phyloP scores from a whole-genome alignment of 2,888 invertebrate species.

The Callosobruchus maculatus region DNA sequence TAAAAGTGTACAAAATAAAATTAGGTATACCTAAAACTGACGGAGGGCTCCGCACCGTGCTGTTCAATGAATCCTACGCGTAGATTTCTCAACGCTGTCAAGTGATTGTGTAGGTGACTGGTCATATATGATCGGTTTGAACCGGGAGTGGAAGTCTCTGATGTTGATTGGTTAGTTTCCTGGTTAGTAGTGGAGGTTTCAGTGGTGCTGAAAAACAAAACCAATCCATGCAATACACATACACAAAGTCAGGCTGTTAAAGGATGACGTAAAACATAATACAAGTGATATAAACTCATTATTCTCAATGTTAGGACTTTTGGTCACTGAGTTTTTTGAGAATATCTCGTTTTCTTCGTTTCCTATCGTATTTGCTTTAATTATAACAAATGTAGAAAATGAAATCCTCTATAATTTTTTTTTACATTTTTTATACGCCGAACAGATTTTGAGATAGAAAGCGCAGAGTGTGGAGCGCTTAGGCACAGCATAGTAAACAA shows the following conservation, averaged over 20 bases:
- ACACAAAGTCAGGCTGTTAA: background rate
- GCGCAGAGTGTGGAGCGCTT: too few species aligned
- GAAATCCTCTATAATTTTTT: too few species aligned
- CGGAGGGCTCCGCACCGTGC: conserved; percentile 57
- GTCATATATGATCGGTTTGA: conserved; percentile 34
- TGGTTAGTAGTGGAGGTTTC: conserved; percentile 15
- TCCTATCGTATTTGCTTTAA: too few species aligned
- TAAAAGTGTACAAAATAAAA: too few species aligned
- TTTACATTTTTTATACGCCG: too few species aligned
- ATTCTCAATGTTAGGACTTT: too few species aligned
- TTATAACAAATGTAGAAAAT: too few species aligned
- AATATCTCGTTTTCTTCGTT: too few species aligned
- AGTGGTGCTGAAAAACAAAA: conserved; percentile 10
- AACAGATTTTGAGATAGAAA: too few species aligned
- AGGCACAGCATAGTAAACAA: too few species aligned
- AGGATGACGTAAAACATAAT: background rate
- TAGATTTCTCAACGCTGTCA: conserved; percentile 46
- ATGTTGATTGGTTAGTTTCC: conserved; percentile 15
- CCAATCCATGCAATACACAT: background rate
- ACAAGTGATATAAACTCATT: background rate
- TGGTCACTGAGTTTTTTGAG: too few species aligned
- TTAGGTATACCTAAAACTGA: conserved; percentile 43
- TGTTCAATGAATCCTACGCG: conserved; percentile 58
- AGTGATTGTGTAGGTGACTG: conserved; percentile 42
- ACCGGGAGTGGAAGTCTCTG: conserved; percentile 19